phyloP scores from a whole-genome alignment of 2,113 vertebrate species.

The Chaenocephalus aceratus region DNA sequence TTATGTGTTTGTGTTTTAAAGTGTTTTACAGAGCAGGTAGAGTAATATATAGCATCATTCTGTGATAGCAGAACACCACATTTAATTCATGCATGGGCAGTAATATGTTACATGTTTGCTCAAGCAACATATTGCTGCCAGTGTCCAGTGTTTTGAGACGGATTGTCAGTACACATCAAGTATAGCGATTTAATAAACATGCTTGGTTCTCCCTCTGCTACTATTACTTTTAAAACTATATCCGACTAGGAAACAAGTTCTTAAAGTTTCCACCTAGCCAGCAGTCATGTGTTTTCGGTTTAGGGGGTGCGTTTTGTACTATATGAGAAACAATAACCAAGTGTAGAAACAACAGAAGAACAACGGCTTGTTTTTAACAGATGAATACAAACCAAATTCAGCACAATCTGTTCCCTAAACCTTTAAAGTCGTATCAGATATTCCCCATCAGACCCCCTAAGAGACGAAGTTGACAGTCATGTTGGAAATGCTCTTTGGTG shows the following conservation, averaged over 20 bases:
- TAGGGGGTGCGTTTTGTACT: background rate
- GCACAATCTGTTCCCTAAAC: background rate
- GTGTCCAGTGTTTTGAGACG: slow-evolving; percentile 41
- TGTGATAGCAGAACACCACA: background rate
- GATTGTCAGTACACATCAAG: slow-evolving; percentile 35
- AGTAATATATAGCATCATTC: background rate
- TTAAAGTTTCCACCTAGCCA: background rate
- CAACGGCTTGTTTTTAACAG: background rate
- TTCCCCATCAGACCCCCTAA: background rate
- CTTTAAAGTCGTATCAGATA: slow-evolving; percentile 1
- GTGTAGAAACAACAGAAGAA: background rate
- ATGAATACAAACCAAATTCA: background rate
- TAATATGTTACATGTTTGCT: slow-evolving; percentile 30
- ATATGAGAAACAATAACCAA: background rate
- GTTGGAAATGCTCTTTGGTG: slow-evolving; percentile 31
- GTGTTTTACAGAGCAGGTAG: background rate
- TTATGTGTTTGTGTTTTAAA: background rate
- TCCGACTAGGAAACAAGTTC: background rate
- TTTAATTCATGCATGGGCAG: slow-evolving; percentile 25
- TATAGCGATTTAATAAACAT: slow-evolving; percentile 8
- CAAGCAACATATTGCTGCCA: slow-evolving; percentile 42
- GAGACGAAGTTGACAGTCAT: slow-evolving; percentile 6
- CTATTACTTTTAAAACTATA: background rate
- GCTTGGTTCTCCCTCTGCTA: background rate
- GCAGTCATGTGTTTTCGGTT: background rate